Evolutionary conservation across 2,113 vertebrate genomes (phyloP).

Genomic region (chimpanzee (Pan troglodytes)): NHGRI_mPanTro3-v2.1_pri NC_072402.2:21228501-21229000

Average conservation of each 20-base stretch:
- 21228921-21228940: background rate
- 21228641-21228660: background rate
- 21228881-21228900: background rate
- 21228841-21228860: background rate
- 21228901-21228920: background rate
- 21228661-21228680: background rate
- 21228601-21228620: background rate
- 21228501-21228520: background rate
- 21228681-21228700: background rate
- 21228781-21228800: background rate
- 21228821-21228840: background rate
- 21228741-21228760: background rate
- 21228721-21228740: background rate
- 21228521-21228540: too few relatives aligned
- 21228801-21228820: background rate
- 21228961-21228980: background rate
- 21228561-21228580: background rate
- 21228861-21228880: background rate
- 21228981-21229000: accelerated
- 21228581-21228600: background rate
- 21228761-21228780: background rate
- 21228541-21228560: background rate
- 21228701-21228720: slow-evolving; percentile 2
- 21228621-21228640: background rate
- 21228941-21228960: background rate